Evolutionary conservation across 2,888 invertebrate species (phyloP).

Genomic region (Andrena trimmerana): DNA sequence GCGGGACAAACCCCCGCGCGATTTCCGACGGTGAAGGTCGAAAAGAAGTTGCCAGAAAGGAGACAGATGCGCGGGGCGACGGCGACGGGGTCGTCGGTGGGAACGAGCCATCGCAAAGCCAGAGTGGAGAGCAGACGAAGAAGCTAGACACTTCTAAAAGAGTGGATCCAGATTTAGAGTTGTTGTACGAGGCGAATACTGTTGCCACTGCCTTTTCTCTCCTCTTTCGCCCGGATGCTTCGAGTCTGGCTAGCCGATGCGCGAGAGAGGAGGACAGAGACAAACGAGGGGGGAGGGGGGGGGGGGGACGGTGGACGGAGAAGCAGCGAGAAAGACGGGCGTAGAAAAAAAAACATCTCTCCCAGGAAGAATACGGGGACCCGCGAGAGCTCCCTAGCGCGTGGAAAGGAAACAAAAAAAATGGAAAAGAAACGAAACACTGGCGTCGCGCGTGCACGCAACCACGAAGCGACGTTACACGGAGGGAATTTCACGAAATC

Average conservation of each 20-base stretch:
- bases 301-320: neutral
- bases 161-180: slow-evolving; percentile 80
- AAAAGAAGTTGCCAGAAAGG: neutral
- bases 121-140: slow-evolving; percentile 23
- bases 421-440: too few relatives aligned
- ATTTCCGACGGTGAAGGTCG: slow-evolving; percentile 39
- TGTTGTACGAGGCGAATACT: slow-evolving; percentile 72
- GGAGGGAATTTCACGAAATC: slow-evolving; percentile 6
- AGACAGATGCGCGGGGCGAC: neutral
- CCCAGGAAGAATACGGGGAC: slow-evolving; percentile 77
- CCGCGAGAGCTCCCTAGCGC: slow-evolving; percentile 54
- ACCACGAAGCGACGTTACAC: slow-evolving; percentile 10
- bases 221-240: slow-evolving; percentile 55
- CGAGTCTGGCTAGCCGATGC: slow-evolving; percentile 14
- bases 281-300: neutral
- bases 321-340: slow-evolving; percentile 9
- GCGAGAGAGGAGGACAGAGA: slow-evolving; percentile 10
- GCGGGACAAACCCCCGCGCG: neutral
- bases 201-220: slow-evolving; percentile 64
- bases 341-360: slow-evolving; percentile 65
- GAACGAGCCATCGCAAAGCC: slow-evolving; percentile 5
- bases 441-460: slow-evolving; percentile 15
- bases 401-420: slow-evolving; percentile 40
- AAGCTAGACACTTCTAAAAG: slow-evolving; percentile 78
- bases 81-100: neutral